Evolutionary conservation across 1,140 invertebrate genomes (phyloP), one percentile per base, ranked within the genome.

Genomic region (Macrosteles quadrilineatus): DNA sequence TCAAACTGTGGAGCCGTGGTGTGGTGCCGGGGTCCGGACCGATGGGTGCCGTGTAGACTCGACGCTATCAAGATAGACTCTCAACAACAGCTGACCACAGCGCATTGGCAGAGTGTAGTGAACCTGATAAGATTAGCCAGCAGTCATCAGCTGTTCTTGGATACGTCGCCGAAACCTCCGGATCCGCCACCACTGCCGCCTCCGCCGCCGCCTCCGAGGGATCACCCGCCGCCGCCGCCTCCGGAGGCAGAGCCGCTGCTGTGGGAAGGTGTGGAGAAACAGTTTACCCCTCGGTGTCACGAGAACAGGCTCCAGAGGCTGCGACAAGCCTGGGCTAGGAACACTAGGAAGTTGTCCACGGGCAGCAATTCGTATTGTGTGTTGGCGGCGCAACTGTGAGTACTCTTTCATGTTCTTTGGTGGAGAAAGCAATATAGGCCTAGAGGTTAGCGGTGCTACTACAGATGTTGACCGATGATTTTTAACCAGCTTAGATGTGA

Each of bases 1-100:
- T 72, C 81, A 19, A 50, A n/a, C 47, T 50, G 21, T 76, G 77
- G 78, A 29, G 82, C 85, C 73, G 84, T 87, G 70, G 86, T 87
- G 73, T 87, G 86, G 86, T 87, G 86, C 82, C 81, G 84, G 75
- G 84, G 85, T 74, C 85, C 87, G 80, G 85, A 87, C 77, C 32
- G 29, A 23, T 85, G 86, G 79, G 82, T 86, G 73, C 86, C 86
- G 68, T 82, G 87, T 66, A 85, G 86, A 77, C 80, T 88, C 73
- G 86, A 85, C 64, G 85, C 85, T 72, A 86, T 88, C 71, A 81
- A 84, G 71, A 81, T 88, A 74, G 84, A 86, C 77, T 86, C 86
- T 55, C 83, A 82, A 27, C 80, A 86, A 55, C 83, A 82, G 29
- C 80, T 87, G 32, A 87, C 86, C 25, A 83, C 84, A 72, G 85